A percentile compares a stretch with the other conserved stretches of the same genome.
phyloP scores from a whole-genome alignment of 2,888 invertebrate genomes.

The Orchesella flavescens region DNA sequence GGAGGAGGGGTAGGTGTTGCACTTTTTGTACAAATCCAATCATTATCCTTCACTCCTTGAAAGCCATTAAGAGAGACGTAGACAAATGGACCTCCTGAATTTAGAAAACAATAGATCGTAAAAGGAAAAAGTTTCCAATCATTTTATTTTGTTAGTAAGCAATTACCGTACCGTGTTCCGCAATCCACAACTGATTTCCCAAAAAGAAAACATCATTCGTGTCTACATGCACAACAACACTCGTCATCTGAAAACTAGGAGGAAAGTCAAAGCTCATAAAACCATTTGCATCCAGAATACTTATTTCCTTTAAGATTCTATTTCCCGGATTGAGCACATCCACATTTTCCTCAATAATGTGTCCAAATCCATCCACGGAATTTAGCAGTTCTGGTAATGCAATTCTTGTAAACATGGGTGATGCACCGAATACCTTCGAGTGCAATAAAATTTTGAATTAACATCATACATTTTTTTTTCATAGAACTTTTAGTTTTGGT shows the following conservation, averaged over 20 bases:
- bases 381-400: conserved; percentile 4
- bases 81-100: conserved; percentile 46
- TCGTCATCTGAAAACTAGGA: conserved; percentile 42
- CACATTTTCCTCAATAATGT: not conserved
- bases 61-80: conserved; percentile 46
- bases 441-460: not conserved
- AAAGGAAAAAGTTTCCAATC: not conserved
- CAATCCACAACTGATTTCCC: conserved; percentile 51
- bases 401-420: conserved; percentile 11
- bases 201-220: conserved; percentile 65
- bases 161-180: not conserved
- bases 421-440: not conserved
- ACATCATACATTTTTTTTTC: not conserved
- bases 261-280: conserved; percentile 61
- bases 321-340: not conserved
- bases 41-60: not conserved
- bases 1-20: too few species aligned
- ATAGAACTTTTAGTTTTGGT: not conserved
- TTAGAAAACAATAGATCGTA: not conserved
- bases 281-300: conserved; percentile 40
- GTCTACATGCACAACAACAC: conserved; percentile 55
- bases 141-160: not conserved
- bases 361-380: conserved; percentile 21
- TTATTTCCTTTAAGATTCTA: conserved; percentile 25
- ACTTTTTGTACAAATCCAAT: too few species aligned